These are phyloP conservation scores for Halcyon badia DNA, from an alignment of 2,797 vertebrate species.

Conservation along the genomic window DNA sequence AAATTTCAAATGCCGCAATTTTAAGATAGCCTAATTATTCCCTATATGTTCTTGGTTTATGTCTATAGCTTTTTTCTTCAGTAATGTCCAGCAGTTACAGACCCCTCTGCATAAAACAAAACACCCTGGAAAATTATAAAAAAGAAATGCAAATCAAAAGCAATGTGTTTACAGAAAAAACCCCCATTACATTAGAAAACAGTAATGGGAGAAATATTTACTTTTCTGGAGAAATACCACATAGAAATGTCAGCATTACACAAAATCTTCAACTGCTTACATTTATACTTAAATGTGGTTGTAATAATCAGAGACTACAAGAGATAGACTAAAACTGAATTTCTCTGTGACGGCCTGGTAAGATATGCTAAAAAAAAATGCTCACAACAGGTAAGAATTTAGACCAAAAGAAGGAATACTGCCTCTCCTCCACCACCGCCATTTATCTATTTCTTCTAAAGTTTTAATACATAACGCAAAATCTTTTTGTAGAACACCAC, in stretches of 20 bases:
- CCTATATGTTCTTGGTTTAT: neutral
- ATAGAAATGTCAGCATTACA: neutral
- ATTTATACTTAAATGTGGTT: neutral
- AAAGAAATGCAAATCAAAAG: constrained; percentile 12
- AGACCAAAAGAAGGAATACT: neutral
- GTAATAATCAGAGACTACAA: neutral
- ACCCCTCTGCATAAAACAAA: neutral
- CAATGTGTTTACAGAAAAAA: constrained; percentile 3
- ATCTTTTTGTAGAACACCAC: neutral
- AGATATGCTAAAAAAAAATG: neutral
- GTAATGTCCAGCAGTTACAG: neutral
- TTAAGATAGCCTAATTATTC: constrained; percentile 2
- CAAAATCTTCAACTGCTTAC: neutral
- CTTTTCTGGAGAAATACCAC: neutral
- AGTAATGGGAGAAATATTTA: neutral
- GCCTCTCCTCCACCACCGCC: neutral
- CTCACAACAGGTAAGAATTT: neutral
- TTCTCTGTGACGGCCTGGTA: neutral
- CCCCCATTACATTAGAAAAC: neutral
- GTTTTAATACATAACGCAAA: neutral
- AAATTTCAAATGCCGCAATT: neutral
- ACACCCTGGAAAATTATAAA: neutral
- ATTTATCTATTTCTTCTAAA: neutral
- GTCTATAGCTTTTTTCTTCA: neutral
- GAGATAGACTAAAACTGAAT: neutral